Evolutionary conservation across 2,797 vertebrate species (phyloP), one percentile per base, ranked within the genome.

Genomic region (Podargus strigoides): DNA sequence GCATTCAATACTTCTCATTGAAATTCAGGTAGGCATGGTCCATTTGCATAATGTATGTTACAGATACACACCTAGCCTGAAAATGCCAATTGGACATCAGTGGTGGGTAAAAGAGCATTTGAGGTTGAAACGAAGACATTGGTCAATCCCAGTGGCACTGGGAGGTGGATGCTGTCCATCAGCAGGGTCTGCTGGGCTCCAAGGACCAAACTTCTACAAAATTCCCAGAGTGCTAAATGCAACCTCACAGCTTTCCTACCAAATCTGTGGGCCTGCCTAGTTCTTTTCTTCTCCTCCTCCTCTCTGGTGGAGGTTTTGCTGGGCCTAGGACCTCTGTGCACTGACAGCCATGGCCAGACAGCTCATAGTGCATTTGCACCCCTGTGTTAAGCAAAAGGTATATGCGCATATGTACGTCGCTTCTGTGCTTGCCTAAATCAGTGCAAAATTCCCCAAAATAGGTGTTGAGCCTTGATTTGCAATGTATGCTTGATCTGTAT

Each of bases 81-180:
- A 91, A 85, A 78, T 37, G 52, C 59, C 30, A 47, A 73, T 42
- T 16, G 26, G 39, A 62, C 4, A 6, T 41, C 49, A 28, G 14
- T 23, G 7, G 12, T 6, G 17, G 36, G 23, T 74, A 39, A 63
- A 53, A 62, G 16, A 55, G 14, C 0, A 0, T 62, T 60, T 56
- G 34, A 66, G 10, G 32, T 47, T 4, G 27, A 72, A 67, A 27
- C 0, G 5, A 62, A 77, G 39, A 7, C 49, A 36, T 69, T 63
- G 37, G 16, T 62, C 30, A n/a, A 2, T 19, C 11, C 5, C 2
- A 1, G n/a, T n/a, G 44, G 32, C 34, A 9, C 16, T 3, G 6
- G 32, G 32, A 53, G 23, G 8, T 27, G 30, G 8, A 7, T 67
- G 20, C 56, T 52, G 37, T 13, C 6, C 13, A 19, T 75, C 32